Evolutionary conservation across 2,113 vertebrate genomes (phyloP), one percentile per base, ranked within the genome.

Genomic region (Rhegmatorhina hoffmannsi): DNA sequence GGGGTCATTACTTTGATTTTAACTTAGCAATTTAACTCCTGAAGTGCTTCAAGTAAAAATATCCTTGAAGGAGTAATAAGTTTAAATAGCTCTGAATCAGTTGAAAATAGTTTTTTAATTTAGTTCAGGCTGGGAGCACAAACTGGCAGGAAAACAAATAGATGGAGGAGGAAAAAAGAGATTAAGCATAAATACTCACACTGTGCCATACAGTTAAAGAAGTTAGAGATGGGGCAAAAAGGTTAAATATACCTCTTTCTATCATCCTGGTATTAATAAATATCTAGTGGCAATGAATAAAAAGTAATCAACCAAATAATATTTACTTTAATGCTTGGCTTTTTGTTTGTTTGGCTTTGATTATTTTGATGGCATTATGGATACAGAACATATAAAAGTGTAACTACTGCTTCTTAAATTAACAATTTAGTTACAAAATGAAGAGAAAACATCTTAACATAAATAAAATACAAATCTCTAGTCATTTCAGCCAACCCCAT

Each of bases 1-100:
- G 97, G 93, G 96, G 97, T 97, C 96, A 97, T 98, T 98, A 97
- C 96, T 98, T 97, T 98, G 97, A 97, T 98, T 98, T 98, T 97
- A 97, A 98, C 88, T 94, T 96, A 95, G 96, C 95, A 95, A 55
- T 97, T 97, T 97, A 97, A 98, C 93, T 97, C 97, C 96, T 87
- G 91, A 97, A 97, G 96, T 97, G 86, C 93, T 97, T 97, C 90
- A 96, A 97, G 96, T 98, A 97, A 97, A 98, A 98, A 84, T 96
- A 90, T 96, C 90, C 95, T 98, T 98, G 95, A 96, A 97, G 94
- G 88, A 98, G 69, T 87, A 94, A 84, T 96, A 96, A 94, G 90
- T 97, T 98, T 97, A 97, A 98, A 96, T 98, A 97, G 97, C 87
- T 96, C 95, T 26, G 78, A 97, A 94, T 96, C 49, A 10, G 85